phyloP scores from a whole-genome alignment of 2,888 invertebrate species.

The Sminthurides aquaticus region DNA sequence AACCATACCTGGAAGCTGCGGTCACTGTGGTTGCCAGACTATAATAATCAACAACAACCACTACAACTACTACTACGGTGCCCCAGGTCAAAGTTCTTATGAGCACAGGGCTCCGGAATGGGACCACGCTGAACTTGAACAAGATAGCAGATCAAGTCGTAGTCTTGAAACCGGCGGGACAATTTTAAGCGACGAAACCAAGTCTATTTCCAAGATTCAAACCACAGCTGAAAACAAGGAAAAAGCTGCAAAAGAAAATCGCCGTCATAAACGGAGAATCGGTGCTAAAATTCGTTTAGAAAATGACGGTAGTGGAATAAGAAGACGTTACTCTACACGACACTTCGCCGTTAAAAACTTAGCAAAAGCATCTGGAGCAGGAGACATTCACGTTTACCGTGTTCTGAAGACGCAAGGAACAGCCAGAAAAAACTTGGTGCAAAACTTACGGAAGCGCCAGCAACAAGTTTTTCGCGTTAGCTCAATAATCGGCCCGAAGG shows the following conservation, averaged over 20 bases:
- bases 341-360: background rate
- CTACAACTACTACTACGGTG: conserved; percentile 11
- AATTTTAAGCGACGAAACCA: background rate
- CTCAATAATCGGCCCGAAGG: background rate
- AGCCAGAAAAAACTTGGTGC: background rate
- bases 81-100: background rate
- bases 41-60: conserved; percentile 15
- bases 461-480: background rate
- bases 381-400: conserved; percentile 11
- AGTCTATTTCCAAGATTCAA: background rate
- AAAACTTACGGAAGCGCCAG: conserved; percentile 10
- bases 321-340: background rate
- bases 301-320: conserved; percentile 4
- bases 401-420: background rate
- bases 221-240: background rate
- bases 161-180: too few relatives aligned
- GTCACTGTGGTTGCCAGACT: background rate
- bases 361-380: conserved; percentile 7
- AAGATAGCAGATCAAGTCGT: background rate
- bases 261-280: too few relatives aligned
- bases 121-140: background rate
- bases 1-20: background rate
- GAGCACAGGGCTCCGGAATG: background rate
- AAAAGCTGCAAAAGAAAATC: background rate
- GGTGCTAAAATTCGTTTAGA: background rate